Evolutionary conservation across 1,140 invertebrate genomes (phyloP).

Genomic region (Campoletis sonorensis): DNA sequence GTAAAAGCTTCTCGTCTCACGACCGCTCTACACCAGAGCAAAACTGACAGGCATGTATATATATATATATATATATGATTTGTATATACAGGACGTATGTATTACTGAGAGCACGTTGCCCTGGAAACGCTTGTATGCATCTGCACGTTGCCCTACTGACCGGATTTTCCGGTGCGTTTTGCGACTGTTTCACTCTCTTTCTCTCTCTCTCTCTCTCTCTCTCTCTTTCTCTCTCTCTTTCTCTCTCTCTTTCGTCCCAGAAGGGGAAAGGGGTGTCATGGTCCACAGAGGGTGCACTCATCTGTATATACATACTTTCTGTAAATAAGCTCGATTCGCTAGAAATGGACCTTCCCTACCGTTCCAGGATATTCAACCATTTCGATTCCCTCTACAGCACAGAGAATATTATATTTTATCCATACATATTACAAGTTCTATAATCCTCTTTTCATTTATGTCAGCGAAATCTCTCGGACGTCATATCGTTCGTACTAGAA

Average conservation of each 20-base stretch:
- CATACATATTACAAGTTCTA: not conserved
- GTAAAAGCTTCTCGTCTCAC: constrained; percentile 8
- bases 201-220: not conserved
- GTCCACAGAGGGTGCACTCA: not conserved
- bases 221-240: not conserved
- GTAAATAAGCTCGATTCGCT: not conserved
- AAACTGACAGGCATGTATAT: constrained; percentile 7
- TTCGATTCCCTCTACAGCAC: not conserved
- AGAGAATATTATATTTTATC: not conserved
- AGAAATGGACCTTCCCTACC: not conserved
- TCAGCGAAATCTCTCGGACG: not conserved
- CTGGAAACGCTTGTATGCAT: constrained; percentile 49
- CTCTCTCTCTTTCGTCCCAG: not conserved
- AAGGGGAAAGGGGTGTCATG: not conserved
- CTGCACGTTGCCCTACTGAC: constrained; percentile 66
- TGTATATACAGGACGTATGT: not conserved
- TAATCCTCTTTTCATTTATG: not conserved
- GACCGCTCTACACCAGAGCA: constrained; percentile 9
- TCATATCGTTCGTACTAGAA: not conserved
- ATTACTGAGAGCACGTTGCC: constrained; percentile 42
- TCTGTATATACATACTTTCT: constrained; percentile 1
- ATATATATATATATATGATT: not conserved
- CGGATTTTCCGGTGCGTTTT: constrained; percentile 59
- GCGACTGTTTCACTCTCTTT: constrained; percentile 41
- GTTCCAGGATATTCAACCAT: not conserved